Evolutionary conservation across 2,797 vertebrate genomes (phyloP), one percentile per base, ranked within the genome.

Genomic region (Acanthopagrus latus): DNA sequence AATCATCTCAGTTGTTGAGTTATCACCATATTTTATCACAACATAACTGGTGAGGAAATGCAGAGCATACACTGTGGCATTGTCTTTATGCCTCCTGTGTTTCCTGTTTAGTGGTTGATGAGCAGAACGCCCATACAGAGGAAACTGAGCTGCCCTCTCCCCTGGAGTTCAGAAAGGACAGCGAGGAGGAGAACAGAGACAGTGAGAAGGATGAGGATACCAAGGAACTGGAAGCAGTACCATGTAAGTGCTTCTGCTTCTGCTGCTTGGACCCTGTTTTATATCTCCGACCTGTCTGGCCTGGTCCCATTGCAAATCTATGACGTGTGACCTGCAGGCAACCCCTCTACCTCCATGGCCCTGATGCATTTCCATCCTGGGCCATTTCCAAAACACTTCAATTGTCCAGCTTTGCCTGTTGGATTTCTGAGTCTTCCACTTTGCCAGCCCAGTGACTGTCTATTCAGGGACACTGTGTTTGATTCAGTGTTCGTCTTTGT

Each of bases 131-230:
- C 67, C 96, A 97, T 10, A 90, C 93, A 0, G 97, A 97, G 64
- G 97, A 97, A 52, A 91, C 95, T 13, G 94, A 95, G 55, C 95
- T 94, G 71, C 95, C 95, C 1, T 96, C 96, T 1, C 92, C 95
- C 0, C 64, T 95, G 64, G 96, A 96, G 58, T 96, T 96, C 78
- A 95, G 92, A 81, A 97, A 97, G 90, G 97, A 97, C 88, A 91
- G 82, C 11, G 90, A 96, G 85, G 96, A 98, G 16, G 97, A 98
- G 70, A 96, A 96, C 85, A 96, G 96, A 75, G 96, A 98, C 77
- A 96, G 96, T 0, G 95, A 97, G 83, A 99, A 97, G 86, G 97
- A 98, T 0, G 97, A 98, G 80, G 97, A 98, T 87, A 95, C 94
- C n/a, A 99, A 96, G 87, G 98, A 98, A 27, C 92, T 94, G 64